These are phyloP conservation scores for Laticauda colubrina DNA, from an alignment of 2,113 vertebrate species.

Conservation along the genomic window DNA sequence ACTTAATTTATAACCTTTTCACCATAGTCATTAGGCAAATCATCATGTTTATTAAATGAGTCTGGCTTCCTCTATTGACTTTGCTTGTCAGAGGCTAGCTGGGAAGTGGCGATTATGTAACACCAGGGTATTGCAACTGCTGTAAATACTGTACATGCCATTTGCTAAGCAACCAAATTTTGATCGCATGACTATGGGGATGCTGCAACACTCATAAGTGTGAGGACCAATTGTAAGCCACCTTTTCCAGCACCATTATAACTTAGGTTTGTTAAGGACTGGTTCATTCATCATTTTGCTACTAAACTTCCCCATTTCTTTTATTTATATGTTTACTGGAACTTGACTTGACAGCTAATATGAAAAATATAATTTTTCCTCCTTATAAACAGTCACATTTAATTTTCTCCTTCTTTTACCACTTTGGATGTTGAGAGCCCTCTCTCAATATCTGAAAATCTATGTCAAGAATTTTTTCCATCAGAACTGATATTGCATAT, in stretches of 20 bases:
- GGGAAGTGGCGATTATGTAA: background rate
- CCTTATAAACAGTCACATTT: background rate
- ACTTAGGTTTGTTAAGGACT: background rate
- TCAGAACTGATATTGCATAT: background rate
- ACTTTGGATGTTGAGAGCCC: background rate
- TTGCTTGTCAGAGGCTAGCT: background rate
- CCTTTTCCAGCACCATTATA: background rate
- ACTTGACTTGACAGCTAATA: background rate
- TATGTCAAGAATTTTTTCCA: background rate
- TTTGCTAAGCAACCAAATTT: background rate
- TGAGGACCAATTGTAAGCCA: background rate
- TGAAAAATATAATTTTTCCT: background rate
- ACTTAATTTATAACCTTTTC: background rate
- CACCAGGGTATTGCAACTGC: background rate
- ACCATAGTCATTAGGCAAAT: background rate
- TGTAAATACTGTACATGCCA: too few species aligned
- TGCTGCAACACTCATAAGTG: background rate
- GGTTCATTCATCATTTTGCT: background rate
- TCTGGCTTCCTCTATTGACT: background rate
- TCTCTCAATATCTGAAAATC: background rate
- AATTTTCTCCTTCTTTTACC: background rate
- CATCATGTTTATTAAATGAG: background rate
- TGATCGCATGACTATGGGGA: background rate
- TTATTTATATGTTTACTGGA: background rate
- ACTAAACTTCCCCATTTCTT: background rate